Conservation (phyloP, 2,888 invertebrate species). For the Andrena camellia region DNA sequence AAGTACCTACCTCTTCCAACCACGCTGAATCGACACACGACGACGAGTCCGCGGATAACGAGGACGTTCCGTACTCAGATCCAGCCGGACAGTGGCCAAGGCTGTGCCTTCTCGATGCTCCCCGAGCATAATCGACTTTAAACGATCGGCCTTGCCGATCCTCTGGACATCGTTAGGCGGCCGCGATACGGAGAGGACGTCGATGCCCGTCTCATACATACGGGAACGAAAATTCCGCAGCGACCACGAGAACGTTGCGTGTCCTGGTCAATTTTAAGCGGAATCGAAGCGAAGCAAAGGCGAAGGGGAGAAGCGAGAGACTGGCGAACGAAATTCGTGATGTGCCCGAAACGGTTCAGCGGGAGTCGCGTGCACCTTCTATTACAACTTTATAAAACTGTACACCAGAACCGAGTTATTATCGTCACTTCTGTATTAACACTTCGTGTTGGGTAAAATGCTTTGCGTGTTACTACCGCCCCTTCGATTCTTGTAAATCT, state of each 20-base stretch:
- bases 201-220: slow-evolving; percentile 56
- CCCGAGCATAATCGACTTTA: slow-evolving; percentile 72
- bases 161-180: slow-evolving; percentile 68
- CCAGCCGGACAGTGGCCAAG: slow-evolving; percentile 64
- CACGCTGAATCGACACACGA: slow-evolving; percentile 55
- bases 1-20: slow-evolving; percentile 62
- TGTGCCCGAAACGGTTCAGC: slow-evolving; percentile 5
- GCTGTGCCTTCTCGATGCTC: slow-evolving; percentile 55
- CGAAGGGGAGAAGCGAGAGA: neutral
- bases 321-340: slow-evolving; percentile 6
- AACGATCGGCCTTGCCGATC: slow-evolving; percentile 73
- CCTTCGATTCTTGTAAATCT: too few relatives aligned
- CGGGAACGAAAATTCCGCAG: slow-evolving; percentile 47
- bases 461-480: neutral
- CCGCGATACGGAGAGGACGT: slow-evolving; percentile 48
- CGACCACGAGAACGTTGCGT: slow-evolving; percentile 42
- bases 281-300: slow-evolving; percentile 6
- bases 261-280: slow-evolving; percentile 30
- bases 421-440: slow-evolving; percentile 58
- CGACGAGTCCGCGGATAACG: slow-evolving; percentile 66
- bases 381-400: slow-evolving; percentile 64
- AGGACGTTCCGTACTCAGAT: slow-evolving; percentile 64
- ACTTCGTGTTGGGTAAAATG: slow-evolving; percentile 18
- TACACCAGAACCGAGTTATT: slow-evolving; percentile 58
- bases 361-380: slow-evolving; percentile 61